Base-by-base conservation (phyloP, 2,113 vertebrate genomes). In the Hypocryptadius cinnamomeus region DNA sequence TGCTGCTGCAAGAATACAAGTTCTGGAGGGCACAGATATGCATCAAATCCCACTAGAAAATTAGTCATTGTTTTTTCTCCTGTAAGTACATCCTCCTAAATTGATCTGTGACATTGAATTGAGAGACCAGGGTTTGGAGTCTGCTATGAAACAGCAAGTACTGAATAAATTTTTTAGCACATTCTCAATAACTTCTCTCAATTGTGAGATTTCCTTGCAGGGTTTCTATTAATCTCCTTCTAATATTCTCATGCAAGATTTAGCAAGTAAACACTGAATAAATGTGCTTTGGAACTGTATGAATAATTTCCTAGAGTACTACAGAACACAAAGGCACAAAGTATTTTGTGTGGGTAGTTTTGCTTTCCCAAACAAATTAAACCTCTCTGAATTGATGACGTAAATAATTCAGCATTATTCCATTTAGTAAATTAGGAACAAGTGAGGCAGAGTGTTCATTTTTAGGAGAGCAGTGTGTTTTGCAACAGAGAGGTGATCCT, bases 171-270 rank as follows among this genome's bases (percentile, higher is more conserved):
- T 81, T 81, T 93, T 94, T 50, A 94, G 84, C 50, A 70, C 40
- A 44, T 47, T 79, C 74, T 70, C 89, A 87, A 8, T 85, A 92
- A 65, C 68, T 85, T 92, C 74, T 91, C 59, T 94, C 79, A 87
- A 47, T 60, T 56, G 11, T 21, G 39, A 85, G 30, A 94, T 57
- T 79, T 89, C 70, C 68, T 84, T 89, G 53, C 66, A 89, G 39
- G 30, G 51, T 85, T 92, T 94, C 66, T 87, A 91, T 85, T 91
- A 87, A 91, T 91, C 81, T 92, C 83, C 44, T 83, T 21, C 73
- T 93, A 87, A 95, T 89, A 93, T 66, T 91, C 91, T 95, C 91
- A 96, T 91, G 81, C 63, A 95, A 93, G 81, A 89, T 95, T 96
- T 70, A 96, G 78, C 87, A 93, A 94, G 92, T 82, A 94, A 95